Evolutionary conservation across 2,113 vertebrate genomes (phyloP).

Genomic region (Oceanites oceanicus): DNA sequence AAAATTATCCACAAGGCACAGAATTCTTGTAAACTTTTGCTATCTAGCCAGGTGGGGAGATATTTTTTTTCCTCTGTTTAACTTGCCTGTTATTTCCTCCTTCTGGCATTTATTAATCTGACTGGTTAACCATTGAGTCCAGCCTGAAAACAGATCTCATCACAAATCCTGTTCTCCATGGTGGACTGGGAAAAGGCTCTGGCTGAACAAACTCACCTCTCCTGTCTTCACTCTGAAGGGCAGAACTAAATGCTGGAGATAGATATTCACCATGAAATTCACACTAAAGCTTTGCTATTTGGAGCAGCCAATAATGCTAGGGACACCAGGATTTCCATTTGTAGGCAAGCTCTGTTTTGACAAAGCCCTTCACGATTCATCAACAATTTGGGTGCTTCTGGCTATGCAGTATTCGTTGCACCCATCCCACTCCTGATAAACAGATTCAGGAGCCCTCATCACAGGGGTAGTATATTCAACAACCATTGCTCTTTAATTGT

Average conservation of each 20-base stretch:
- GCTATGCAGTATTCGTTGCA: neutral
- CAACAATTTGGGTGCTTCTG: conserved; percentile 1
- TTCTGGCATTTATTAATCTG: conserved; percentile 73
- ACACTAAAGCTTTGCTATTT: neutral
- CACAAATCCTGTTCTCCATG: conserved; percentile 50
- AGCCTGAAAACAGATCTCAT: conserved; percentile 23
- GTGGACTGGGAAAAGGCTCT: conserved; percentile 12
- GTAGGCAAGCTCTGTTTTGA: neutral
- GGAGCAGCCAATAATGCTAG: neutral
- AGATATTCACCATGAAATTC: conserved; percentile 47
- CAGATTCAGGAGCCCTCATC: conserved; percentile 18
- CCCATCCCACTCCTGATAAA: neutral
- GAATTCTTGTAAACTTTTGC: conserved; percentile 34
- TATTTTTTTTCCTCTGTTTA: conserved; percentile 36
- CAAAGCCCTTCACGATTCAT: neutral
- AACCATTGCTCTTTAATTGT: conserved; percentile 42
- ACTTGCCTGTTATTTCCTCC: conserved; percentile 55
- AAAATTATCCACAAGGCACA: conserved; percentile 16
- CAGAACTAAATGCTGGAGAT: conserved; percentile 27
- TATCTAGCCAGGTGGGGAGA: conserved; percentile 18
- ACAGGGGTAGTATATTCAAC: neutral
- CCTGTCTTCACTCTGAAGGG: conserved; percentile 14
- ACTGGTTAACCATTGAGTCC: conserved; percentile 68
- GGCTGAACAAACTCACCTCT: conserved; percentile 54
- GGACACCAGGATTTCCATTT: neutral